These are phyloP conservation scores for Euura saliciscinereae DNA, from an alignment of 1,140 invertebrate species.

Conservation along the genomic window DNA sequence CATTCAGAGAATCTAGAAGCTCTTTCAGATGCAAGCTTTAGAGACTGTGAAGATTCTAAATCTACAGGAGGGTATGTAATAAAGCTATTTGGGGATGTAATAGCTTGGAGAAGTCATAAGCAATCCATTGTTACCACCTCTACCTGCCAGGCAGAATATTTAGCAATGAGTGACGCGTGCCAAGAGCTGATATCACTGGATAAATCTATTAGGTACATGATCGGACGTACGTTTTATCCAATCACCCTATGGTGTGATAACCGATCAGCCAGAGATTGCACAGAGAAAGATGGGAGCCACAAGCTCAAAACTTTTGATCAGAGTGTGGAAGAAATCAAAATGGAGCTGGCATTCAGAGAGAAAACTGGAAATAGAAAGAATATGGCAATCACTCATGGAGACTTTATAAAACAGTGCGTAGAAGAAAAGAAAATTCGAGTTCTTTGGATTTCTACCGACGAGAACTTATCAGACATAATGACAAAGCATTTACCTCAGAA, in stretches of 20 bases:
- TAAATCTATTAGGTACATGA: slow-evolving; percentile 21
- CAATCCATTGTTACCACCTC: slow-evolving; percentile 36
- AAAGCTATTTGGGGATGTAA: slow-evolving; percentile 25
- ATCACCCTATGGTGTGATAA: slow-evolving; percentile 22
- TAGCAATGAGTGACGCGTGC: slow-evolving; percentile 33
- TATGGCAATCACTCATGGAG: slow-evolving; percentile 29
- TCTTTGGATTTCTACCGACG: slow-evolving; percentile 24
- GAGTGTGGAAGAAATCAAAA: slow-evolving; percentile 28
- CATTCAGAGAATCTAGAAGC: slow-evolving; percentile 22
- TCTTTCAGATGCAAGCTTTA: slow-evolving; percentile 28
- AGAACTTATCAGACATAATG: slow-evolving; percentile 33
- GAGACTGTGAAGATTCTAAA: slow-evolving; percentile 17
- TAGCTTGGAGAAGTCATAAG: slow-evolving; percentile 37
- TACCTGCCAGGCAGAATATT: slow-evolving; percentile 41
- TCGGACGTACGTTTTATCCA: slow-evolving; percentile 17
- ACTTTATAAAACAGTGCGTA: slow-evolving; percentile 30
- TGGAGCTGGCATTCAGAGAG: slow-evolving; percentile 26
- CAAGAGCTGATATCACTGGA: slow-evolving; percentile 38
- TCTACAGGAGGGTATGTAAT: slow-evolving; percentile 17
- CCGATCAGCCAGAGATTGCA: slow-evolving; percentile 11
- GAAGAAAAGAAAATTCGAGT: slow-evolving; percentile 28
- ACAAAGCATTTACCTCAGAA: slow-evolving; percentile 27
- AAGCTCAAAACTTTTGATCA: slow-evolving; percentile 24
- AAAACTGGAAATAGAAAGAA: slow-evolving; percentile 24
- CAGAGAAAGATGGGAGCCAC: slow-evolving; percentile 17